A percentile compares a stretch with the other conserved stretches of the same genome.
These are phyloP conservation scores for Holacanthella duospinosa DNA, from an alignment of 2,888 invertebrate species.

Conservation along the genomic window DNA sequence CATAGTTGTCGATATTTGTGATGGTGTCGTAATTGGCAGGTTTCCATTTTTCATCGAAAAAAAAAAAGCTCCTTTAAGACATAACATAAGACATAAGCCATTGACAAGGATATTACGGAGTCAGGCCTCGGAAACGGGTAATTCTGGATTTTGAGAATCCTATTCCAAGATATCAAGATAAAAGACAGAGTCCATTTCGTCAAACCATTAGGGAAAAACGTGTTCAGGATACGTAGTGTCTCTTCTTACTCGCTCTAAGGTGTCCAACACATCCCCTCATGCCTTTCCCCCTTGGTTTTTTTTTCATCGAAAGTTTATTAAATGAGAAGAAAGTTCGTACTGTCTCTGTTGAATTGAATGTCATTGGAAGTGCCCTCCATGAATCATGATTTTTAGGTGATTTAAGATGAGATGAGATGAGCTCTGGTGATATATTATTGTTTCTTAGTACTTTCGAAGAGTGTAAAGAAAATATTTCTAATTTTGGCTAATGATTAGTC, in stretches of 20 bases:
- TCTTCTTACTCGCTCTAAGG: background rate
- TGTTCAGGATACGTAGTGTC: background rate
- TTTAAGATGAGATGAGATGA: no score
- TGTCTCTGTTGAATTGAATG: background rate
- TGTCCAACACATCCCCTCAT: background rate
- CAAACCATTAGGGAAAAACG: conserved; percentile 8
- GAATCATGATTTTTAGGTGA: background rate
- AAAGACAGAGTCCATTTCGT: conserved; percentile 5
- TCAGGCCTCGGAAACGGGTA: conserved; percentile 1
- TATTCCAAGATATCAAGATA: background rate
- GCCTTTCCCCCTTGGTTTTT: background rate
- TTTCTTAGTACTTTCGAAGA: no score
- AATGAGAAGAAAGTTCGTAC: background rate
- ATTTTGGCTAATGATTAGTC: no score
- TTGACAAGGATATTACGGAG: background rate
- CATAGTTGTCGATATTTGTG: no score
- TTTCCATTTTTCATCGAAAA: background rate
- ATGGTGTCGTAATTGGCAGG: background rate
- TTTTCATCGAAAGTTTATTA: background rate
- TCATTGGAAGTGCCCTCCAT: background rate
- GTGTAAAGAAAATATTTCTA: no score
- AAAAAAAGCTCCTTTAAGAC: background rate
- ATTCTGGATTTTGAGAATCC: conserved; percentile 2
- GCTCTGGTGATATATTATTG: no score
- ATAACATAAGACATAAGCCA: background rate